phyloP scores from a whole-genome alignment of 1,140 invertebrate genomes.

The Idris sp. region DNA sequence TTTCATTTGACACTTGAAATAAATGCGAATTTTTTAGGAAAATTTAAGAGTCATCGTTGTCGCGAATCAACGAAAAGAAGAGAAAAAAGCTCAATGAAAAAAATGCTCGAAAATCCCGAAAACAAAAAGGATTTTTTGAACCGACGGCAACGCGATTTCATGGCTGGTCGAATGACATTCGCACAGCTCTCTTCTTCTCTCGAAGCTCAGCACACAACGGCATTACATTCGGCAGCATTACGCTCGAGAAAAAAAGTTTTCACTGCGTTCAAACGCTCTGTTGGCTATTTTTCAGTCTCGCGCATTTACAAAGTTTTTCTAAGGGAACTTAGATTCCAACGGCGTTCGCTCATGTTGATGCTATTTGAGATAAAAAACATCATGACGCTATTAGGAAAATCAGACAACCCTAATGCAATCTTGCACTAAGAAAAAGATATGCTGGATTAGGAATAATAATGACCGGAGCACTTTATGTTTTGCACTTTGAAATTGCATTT shows the following conservation, averaged over 20 bases:
- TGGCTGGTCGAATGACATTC: slow-evolving; percentile 58
- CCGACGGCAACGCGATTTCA: slow-evolving; percentile 61
- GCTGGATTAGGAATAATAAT: slow-evolving; percentile 31
- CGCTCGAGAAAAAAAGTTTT: slow-evolving; percentile 49
- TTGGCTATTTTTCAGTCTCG: slow-evolving; percentile 61
- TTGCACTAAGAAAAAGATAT: slow-evolving; percentile 34
- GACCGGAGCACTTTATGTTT: slow-evolving; percentile 19
- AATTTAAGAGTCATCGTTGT: slow-evolving; percentile 42
- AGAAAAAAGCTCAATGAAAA: slow-evolving; percentile 29
- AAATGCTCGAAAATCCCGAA: slow-evolving; percentile 45
- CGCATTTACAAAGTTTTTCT: slow-evolving; percentile 59
- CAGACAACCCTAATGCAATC: slow-evolving; percentile 45
- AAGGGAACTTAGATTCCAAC: slow-evolving; percentile 26
- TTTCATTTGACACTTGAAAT: too few species aligned
- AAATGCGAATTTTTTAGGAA: too few species aligned
- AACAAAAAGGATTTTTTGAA: slow-evolving; percentile 63
- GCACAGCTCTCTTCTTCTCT: slow-evolving; percentile 13
- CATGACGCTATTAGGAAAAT: slow-evolving; percentile 51
- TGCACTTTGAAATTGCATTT: slow-evolving; percentile 6
- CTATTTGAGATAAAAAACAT: slow-evolving; percentile 49
- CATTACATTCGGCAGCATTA: slow-evolving; percentile 37
- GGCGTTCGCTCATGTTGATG: slow-evolving; percentile 47
- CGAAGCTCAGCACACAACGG: slow-evolving; percentile 25
- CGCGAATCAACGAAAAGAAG: slow-evolving; percentile 28
- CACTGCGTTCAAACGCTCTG: slow-evolving; percentile 48